Evolutionary conservation across 1,140 invertebrate species (phyloP), one percentile per base, ranked within the genome.

Genomic region (Dreissena rostriformis): DNA sequence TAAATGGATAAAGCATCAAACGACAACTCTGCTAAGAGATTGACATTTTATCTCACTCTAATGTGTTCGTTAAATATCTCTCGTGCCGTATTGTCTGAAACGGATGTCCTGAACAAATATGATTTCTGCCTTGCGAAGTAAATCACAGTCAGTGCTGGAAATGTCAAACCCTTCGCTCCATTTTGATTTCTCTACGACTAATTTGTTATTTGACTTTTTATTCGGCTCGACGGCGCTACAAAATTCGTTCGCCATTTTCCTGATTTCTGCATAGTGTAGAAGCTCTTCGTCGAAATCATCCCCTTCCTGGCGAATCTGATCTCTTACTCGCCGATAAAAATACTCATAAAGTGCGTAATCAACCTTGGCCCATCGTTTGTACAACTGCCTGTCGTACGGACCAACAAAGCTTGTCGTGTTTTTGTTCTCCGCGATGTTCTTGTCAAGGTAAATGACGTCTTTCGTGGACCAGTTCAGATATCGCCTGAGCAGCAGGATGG

Each of bases 391-490:
- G 19, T 82, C 51, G 26, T 53, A 57, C 39, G 57, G 61, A 53
- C 74, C 71, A 5, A 82, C 66, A 5, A 76, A 61, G 15, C 63
- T 71, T 1, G 26, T 61, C 26, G 55, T 55, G 17, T 66, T 74
- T 14, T 82, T 82, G 6, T 26, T 24, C 19, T 15, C 24, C 12
- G 55, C 72, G 15, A 83, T 75, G 28, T 86, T 87, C 76, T 84
- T 55, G 19, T 70, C 68, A 29, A 86, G 55, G 75, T 88, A 88
- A 0, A 93, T 77, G 10, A 95, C 84, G 70, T 94, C 91, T 66
- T 93, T 91, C 10, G 93, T 84, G 8, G 93, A 86, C 95, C 95
- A 95, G 71, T 93, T 94, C 61, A 95, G 89, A 5, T 93, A 79
- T 68, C 94, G 86, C 51, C 89, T 88, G 70, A 95, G 82, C 2